Conservation (phyloP, 2,113 vertebrate species). For the Peromyscus polionotus region DNA sequence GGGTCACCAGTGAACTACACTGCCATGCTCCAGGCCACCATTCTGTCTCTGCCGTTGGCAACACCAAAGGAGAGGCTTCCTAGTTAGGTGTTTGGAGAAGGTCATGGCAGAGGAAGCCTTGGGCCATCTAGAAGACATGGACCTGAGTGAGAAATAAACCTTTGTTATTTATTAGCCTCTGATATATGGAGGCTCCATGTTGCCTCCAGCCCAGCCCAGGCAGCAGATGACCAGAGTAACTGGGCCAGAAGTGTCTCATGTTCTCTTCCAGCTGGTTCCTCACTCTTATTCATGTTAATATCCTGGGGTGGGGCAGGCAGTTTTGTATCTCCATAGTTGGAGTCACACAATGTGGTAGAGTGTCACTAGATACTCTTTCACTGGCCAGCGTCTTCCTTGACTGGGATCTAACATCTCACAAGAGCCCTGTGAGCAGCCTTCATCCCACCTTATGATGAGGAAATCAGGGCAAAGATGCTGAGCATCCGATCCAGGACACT, state of each 20-base stretch:
- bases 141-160: background rate
- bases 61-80: background rate
- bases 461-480: background rate
- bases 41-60: background rate
- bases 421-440: background rate
- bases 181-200: background rate
- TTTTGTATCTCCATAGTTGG: background rate
- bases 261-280: background rate
- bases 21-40: background rate
- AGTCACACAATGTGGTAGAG: background rate
- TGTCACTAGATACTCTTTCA: background rate
- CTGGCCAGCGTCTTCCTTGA: background rate
- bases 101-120: background rate
- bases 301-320: background rate
- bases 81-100: background rate
- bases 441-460: background rate
- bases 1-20: background rate
- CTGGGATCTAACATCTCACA: background rate
- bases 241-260: background rate
- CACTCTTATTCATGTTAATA: background rate
- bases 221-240: background rate
- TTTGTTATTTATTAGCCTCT: background rate
- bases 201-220: background rate
- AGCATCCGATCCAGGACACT: background rate
- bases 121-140: background rate